Conservation (phyloP, 2,113 vertebrate species). For the Hydropotes inermis region DNA sequence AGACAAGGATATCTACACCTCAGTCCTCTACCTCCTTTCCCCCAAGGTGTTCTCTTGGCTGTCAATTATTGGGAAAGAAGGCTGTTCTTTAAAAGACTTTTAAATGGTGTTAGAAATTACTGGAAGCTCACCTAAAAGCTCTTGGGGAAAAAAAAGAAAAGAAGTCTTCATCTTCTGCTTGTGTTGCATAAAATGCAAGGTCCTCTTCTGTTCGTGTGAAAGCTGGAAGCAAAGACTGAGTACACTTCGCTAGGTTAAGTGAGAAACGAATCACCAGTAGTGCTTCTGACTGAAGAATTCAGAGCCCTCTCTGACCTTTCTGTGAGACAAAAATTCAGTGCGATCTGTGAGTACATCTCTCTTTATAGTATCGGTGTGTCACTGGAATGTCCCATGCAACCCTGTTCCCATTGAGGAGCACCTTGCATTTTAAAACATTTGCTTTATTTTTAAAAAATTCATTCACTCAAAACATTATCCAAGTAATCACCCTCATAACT, state of each 20-base stretch:
- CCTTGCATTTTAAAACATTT: background rate
- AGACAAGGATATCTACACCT: slow-evolving; percentile 80
- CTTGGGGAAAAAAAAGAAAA: slow-evolving; percentile 57
- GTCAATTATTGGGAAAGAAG: slow-evolving; percentile 81
- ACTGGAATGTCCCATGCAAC: background rate
- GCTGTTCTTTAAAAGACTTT: slow-evolving; percentile 80
- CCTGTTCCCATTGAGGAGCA: background rate
- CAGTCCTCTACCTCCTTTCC: slow-evolving; percentile 77
- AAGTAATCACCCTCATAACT: background rate
- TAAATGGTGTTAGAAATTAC: slow-evolving; percentile 81
- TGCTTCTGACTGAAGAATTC: background rate
- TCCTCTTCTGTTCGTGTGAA: slow-evolving; percentile 55
- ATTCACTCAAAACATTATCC: background rate
- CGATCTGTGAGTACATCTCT: background rate
- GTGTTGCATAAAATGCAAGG: slow-evolving; percentile 59
- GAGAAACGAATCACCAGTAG: background rate
- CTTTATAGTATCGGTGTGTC: background rate
- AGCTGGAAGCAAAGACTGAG: background rate
- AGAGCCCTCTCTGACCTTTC: background rate
- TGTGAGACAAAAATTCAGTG: background rate
- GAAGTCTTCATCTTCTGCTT: slow-evolving; percentile 31
- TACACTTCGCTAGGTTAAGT: background rate
- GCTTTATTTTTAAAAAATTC: background rate
- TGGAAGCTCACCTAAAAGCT: slow-evolving; percentile 81
- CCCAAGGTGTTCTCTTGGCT: slow-evolving; percentile 79